Base-by-base conservation (phyloP, 2,113 vertebrate genomes). In the Indri indri region DNA sequence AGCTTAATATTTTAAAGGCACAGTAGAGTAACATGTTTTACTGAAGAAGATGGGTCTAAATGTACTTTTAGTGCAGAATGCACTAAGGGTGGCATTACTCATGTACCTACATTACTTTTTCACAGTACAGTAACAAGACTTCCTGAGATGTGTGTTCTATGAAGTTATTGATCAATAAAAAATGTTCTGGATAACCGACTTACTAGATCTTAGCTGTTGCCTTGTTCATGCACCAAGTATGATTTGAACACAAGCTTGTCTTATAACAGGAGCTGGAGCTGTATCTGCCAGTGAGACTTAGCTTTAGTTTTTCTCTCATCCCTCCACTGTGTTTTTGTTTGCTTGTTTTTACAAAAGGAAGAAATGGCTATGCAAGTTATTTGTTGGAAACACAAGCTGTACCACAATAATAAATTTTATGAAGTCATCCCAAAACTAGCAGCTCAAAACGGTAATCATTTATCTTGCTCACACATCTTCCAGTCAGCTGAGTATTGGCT, bases 1-100 rank as follows among this genome's bases (percentile, higher is more conserved):
- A 86, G 14, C 17, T 95, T 32, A 57, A 74, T 93, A 82, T 95
- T 95, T 94, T 77, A 93, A 88, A 88, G 47, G n/a, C 76, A 87
- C 5, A 61, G 6, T 50, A 52, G 34, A 45, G 47, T 54, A 84
- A 54, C 9, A 71, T 57, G 79, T 76, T 86, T 95, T 96, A 52
- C 66, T 90, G 74, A 93, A 57, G 37, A 91, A 91, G 37, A 86
- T 79, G 32, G 37, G 81, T 89, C 52, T 70, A 80, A 96, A 83
- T 92, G 68, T 88, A 45, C 42, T 84, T 96, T 92, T 68, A 42
- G 83, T 47, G 79, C 61, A 93, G 6, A 61, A 54, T 32, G 27
- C 18, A 88, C 47, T 45, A 70, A 87, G 17, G 73, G 40, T 37
- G 61, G 32, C 32, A 30, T 95, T 57, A 34, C 12, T 88, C 70